Evolutionary conservation across 1,140 invertebrate species (phyloP).

Genomic region (Saccostrea echinata): DNA sequence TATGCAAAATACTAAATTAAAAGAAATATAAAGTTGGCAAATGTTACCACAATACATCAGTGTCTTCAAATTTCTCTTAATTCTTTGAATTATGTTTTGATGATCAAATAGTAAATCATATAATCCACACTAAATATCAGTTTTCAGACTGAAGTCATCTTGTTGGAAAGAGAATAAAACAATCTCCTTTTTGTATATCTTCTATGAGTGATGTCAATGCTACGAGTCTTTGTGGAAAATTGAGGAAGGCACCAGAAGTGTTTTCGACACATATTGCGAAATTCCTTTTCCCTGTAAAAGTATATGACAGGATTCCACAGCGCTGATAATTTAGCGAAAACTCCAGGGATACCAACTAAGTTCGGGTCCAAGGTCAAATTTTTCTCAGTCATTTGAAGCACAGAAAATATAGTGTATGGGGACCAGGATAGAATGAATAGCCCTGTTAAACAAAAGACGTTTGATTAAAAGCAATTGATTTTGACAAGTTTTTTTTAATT

Average conservation of each 20-base stretch:
- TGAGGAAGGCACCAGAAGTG: background rate
- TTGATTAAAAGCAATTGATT: background rate
- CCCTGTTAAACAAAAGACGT: background rate
- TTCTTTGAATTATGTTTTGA: no score
- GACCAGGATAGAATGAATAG: background rate
- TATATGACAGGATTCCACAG: conserved; percentile 11
- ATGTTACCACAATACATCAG: no score
- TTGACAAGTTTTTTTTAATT: no score
- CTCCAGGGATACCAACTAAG: background rate
- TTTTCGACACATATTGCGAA: background rate
- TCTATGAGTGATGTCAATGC: background rate
- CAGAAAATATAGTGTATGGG: background rate
- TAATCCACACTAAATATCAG: no score
- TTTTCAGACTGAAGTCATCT: no score
- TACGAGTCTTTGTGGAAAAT: background rate
- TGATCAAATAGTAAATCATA: no score
- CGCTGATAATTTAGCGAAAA: background rate
- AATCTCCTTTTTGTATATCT: background rate
- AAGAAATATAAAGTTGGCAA: no score
- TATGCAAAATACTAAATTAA: no score
- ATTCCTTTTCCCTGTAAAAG: background rate
- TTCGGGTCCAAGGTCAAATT: background rate
- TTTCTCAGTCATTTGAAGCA: background rate
- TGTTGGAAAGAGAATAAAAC: no score
- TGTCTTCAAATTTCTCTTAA: no score